Conservation (phyloP, 1,140 invertebrate genomes). For the Paramacrobiotus metropolitanus region DNA sequence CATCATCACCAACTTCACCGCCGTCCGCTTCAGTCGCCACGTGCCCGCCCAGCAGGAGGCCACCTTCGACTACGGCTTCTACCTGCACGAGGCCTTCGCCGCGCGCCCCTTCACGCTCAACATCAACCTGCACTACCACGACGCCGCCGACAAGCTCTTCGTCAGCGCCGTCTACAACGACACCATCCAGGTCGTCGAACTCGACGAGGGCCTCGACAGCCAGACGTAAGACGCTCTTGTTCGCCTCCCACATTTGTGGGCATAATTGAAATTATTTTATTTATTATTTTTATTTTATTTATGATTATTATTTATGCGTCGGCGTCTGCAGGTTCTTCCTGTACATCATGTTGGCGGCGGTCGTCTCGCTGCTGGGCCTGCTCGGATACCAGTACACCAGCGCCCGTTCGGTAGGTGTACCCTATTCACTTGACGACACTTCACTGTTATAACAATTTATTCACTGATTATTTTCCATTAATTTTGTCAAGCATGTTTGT, state of each 20-base stretch:
- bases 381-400: constrained; percentile 62
- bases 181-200: constrained; percentile 84
- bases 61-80: constrained; percentile 79
- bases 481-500: too few species aligned
- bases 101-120: constrained; percentile 82
- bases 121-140: constrained; percentile 76
- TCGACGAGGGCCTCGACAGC: constrained; percentile 85
- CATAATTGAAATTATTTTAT: too few species aligned
- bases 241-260: too few species aligned
- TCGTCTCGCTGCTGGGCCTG: constrained; percentile 59
- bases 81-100: constrained; percentile 79
- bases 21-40: constrained; percentile 58
- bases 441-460: too few species aligned
- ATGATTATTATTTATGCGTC: constrained; percentile 7
- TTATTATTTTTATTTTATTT: too few species aligned
- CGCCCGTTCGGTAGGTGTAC: constrained; percentile 35
- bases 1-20: constrained; percentile 75
- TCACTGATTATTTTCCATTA: too few species aligned
- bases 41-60: constrained; percentile 77
- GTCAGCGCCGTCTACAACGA: constrained; percentile 80
- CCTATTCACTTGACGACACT: too few species aligned
- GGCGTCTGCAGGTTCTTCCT: constrained; percentile 43
- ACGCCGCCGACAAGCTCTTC: constrained; percentile 33
- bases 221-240: constrained; percentile 72
- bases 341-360: constrained; percentile 73